phyloP scores from a whole-genome alignment of 2,888 invertebrate genomes.

The Macrosoma leucophasiata region DNA sequence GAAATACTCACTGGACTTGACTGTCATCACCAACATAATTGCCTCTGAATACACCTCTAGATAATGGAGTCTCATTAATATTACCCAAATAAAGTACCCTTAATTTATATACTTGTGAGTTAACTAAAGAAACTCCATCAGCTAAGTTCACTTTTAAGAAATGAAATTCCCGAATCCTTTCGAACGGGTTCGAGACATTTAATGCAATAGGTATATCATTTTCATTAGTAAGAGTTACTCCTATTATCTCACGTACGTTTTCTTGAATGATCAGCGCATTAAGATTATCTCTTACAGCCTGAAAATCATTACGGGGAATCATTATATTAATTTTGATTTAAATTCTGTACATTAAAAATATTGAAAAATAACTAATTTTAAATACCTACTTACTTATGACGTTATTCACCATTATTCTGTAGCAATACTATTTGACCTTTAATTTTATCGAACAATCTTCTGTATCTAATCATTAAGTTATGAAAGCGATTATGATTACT shows the following conservation, averaged over 20 bases:
- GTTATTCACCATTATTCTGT: no score
- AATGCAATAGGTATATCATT: conserved; percentile 30
- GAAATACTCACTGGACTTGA: conserved; percentile 42
- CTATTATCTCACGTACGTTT: conserved; percentile 45
- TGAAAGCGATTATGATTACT: conserved; percentile 22
- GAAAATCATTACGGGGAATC: conserved; percentile 31
- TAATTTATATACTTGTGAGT: conserved; percentile 37
- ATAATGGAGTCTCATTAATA: conserved; percentile 62
- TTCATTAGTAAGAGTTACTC: conserved; percentile 33
- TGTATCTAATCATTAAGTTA: no score
- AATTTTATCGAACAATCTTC: no score
- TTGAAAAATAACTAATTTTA: background rate
- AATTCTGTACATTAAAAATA: background rate
- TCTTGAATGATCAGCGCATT: conserved; percentile 49
- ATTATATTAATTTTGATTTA: background rate
- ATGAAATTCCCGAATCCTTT: conserved; percentile 42
- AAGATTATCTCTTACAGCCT: conserved; percentile 41
- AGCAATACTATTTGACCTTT: no score
- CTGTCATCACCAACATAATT: conserved; percentile 45
- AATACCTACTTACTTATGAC: background rate
- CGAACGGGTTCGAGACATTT: conserved; percentile 32
- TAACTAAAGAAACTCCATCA: conserved; percentile 36
- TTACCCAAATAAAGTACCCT: conserved; percentile 52
- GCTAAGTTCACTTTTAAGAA: conserved; percentile 52
- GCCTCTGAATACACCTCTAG: conserved; percentile 63